Evolutionary conservation across 2,797 vertebrate species (phyloP), one percentile per base, ranked within the genome.

Genomic region (Cebuella pygmaea): DNA sequence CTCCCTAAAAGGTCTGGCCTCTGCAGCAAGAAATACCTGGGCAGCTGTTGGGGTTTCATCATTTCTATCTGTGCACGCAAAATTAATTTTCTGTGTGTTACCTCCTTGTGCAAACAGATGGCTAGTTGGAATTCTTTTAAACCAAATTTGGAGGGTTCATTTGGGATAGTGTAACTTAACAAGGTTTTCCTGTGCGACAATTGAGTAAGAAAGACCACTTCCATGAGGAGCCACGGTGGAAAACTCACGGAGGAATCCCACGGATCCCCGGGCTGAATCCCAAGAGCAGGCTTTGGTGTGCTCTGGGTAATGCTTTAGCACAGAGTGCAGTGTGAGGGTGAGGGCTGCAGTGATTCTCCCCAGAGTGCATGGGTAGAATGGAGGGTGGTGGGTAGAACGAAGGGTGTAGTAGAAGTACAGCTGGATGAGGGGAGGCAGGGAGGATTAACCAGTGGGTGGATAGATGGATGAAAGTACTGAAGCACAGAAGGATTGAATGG

Each of bases 41-140:
- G 48, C 78, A 95, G 93, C 89, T 94, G 88, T 11, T 83, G 44
- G 59, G 81, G 52, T 30, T 86, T 92, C 55, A 82, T 92, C 79
- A 3, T 93, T 87, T 78, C 48, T 81, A 44, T 78, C 93, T 93
- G 55, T n/a, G 90, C 72, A 95, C 94, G 90, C 76, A 93, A 84
- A 92, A 93, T 82, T 67, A 81, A 85, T 90, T 93, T 97, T 74
- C 92, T 91, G 57, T 95, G 85, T 92, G 91, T 90, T 75, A 46
- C 74, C 61, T 88, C 72, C 5, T 24, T 36, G 19, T 92, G 48
- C 82, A 74, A 85, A 88, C 11, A 48, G 30, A 33, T 0, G 0
- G 86, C 57, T 89, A 26, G 80, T 44, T 81, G 86, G 20, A 12
- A 74, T 82, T 84, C 83, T 83, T 74, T 55, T n/a, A n/a, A 67